phyloP scores from a whole-genome alignment of 92 coral and sea anemone genomes.

The Epizoanthus illoricatus region DNA sequence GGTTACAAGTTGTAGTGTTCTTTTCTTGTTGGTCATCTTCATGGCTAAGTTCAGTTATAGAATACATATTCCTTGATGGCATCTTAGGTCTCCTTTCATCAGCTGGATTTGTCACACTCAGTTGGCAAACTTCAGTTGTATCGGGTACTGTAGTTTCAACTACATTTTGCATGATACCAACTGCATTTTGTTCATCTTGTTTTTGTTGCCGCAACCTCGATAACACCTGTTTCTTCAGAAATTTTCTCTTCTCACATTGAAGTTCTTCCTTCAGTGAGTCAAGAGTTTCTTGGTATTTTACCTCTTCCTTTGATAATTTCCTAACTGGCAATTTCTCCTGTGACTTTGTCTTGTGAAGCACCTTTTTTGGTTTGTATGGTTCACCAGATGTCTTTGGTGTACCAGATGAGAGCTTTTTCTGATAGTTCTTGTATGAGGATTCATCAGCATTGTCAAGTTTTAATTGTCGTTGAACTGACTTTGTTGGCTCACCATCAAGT shows the following conservation, averaged over 20 bases:
- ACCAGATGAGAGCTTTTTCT: neutral
- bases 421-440: neutral
- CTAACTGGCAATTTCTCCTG: neutral
- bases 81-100: slow-evolving; percentile 49
- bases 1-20: neutral
- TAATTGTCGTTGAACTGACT: slow-evolving; percentile 31
- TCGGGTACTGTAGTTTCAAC: slow-evolving; percentile 20
- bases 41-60: slow-evolving; percentile 60
- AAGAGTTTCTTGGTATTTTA: slow-evolving; percentile 53
- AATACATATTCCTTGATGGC: slow-evolving; percentile 72
- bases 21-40: slow-evolving; percentile 36
- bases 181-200: slow-evolving; percentile 19
- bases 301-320: slow-evolving; percentile 3
- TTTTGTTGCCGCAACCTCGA: slow-evolving; percentile 58
- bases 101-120: slow-evolving; percentile 26
- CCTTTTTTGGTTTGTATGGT: slow-evolving; percentile 12
- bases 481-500: slow-evolving; percentile 21
- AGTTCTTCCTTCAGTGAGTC: slow-evolving; percentile 66
- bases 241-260: slow-evolving; percentile 68
- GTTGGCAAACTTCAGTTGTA: slow-evolving; percentile 24
- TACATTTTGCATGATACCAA: slow-evolving; percentile 1
- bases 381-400: neutral
- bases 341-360: slow-evolving; percentile 29
- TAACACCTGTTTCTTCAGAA: slow-evolving; percentile 71
- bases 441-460: slow-evolving; percentile 6